These are phyloP conservation scores for Melinopterus prodromus DNA, from an alignment of 2,888 invertebrate genomes.

Conservation along the genomic window DNA sequence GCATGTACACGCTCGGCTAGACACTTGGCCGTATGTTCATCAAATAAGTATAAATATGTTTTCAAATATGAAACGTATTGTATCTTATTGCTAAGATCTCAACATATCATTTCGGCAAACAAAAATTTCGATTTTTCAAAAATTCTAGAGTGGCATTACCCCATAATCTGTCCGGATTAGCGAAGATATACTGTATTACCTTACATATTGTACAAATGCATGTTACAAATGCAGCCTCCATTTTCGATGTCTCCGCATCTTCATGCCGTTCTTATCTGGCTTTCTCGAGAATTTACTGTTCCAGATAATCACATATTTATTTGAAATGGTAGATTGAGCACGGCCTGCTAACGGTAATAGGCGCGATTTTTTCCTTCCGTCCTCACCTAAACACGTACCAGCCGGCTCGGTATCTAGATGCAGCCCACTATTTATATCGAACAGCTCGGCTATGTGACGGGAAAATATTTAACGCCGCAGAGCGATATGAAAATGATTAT, in stretches of 20 bases:
- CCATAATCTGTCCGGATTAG: too few species aligned
- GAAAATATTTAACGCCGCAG: constrained; percentile 29
- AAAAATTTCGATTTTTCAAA: too few species aligned
- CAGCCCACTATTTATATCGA: constrained; percentile 4
- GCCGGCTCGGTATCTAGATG: not conserved
- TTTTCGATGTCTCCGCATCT: not conserved
- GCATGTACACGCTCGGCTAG: too few species aligned
- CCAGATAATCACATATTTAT: constrained; percentile 35
- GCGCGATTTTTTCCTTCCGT: constrained; percentile 5
- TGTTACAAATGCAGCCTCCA: too few species aligned
- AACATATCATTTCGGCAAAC: too few species aligned
- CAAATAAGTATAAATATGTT: too few species aligned
- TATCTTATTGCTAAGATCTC: too few species aligned
- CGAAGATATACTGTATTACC: too few species aligned
- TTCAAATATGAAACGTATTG: too few species aligned
- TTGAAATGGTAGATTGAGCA: constrained; percentile 36
- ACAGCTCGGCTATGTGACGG: constrained; percentile 8
- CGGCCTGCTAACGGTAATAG: constrained; percentile 27
- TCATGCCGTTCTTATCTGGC: not conserved
- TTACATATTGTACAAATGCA: too few species aligned
- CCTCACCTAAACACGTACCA: not conserved
- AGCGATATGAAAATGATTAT: constrained; percentile 37
- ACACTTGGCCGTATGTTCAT: too few species aligned
- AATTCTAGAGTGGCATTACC: too few species aligned
- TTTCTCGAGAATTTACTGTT: constrained; percentile 27